Evolutionary conservation across 1,140 invertebrate genomes (phyloP).

Genomic region (Achroia grisella): DNA sequence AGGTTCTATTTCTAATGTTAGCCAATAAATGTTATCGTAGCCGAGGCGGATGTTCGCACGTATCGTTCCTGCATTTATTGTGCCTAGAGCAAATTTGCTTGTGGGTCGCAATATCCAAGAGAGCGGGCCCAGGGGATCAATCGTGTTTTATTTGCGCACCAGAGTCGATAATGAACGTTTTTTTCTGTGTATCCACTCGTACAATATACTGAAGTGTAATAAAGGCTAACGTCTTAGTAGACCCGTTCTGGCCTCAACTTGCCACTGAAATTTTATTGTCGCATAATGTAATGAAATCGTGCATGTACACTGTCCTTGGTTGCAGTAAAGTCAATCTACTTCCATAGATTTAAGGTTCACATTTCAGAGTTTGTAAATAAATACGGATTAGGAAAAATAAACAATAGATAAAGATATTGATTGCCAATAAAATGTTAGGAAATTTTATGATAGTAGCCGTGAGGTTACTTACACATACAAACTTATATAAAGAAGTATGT

Average conservation of each 20-base stretch:
- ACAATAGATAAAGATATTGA: conserved; percentile 32
- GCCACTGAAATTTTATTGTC: conserved; percentile 37
- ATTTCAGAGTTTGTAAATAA: conserved; percentile 6
- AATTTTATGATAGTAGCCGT: conserved; percentile 21
- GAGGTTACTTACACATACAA: too few species aligned
- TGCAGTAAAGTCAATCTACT: conserved; percentile 6
- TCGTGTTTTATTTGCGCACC: conserved; percentile 59
- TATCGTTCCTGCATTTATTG: conserved; percentile 54
- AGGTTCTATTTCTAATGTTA: conserved; percentile 21
- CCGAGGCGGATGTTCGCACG: conserved; percentile 35
- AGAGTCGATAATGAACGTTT: conserved; percentile 65
- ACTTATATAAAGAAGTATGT: too few species aligned
- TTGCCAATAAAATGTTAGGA: conserved; percentile 35
- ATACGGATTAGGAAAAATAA: conserved; percentile 34
- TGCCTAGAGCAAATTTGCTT: conserved; percentile 65
- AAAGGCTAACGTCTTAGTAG: conserved; percentile 35
- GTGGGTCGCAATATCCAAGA: conserved; percentile 59
- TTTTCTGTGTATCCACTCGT: conserved; percentile 40
- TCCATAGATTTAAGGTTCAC: conserved; percentile 5
- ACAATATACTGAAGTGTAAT: conserved; percentile 52
- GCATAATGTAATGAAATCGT: conserved; percentile 28
- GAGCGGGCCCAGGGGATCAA: conserved; percentile 50
- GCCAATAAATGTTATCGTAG: conserved; percentile 44
- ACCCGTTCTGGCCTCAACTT: conserved; percentile 19
- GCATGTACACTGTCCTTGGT: conserved; percentile 16